phyloP scores from a whole-genome alignment of 2,113 vertebrate genomes.

The Cyprinodon variegatus region DNA sequence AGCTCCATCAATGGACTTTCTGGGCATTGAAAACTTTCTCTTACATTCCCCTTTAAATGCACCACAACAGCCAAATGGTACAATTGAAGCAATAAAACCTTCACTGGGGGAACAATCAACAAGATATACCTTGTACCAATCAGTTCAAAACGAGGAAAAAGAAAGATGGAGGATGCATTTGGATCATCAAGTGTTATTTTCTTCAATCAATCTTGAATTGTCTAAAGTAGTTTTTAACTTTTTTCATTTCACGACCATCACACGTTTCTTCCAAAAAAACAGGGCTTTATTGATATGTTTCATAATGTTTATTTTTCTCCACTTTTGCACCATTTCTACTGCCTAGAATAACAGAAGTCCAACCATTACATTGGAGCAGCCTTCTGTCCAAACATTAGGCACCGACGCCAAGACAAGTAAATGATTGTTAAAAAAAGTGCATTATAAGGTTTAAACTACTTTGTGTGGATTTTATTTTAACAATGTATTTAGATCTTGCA shows the following conservation, averaged over 20 bases:
- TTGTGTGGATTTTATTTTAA: neutral
- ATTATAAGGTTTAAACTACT: neutral
- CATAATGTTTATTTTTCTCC: neutral
- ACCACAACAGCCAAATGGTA: slow-evolving; percentile 9
- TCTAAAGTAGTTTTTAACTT: neutral
- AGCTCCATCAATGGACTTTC: slow-evolving; percentile 8
- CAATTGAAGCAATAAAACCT: slow-evolving; percentile 13
- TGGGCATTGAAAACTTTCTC: slow-evolving; percentile 13
- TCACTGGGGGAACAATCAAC: neutral
- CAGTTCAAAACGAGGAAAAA: slow-evolving; percentile 3
- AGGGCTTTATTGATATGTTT: neutral
- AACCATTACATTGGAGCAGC: neutral
- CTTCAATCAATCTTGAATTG: neutral
- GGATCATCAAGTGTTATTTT: slow-evolving; percentile 1
- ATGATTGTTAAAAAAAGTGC: neutral
- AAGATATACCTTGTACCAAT: neutral
- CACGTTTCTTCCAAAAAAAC: neutral
- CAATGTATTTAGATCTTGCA: neutral
- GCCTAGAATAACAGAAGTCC: neutral
- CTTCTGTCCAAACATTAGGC: neutral
- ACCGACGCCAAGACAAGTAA: neutral
- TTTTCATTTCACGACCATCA: neutral
- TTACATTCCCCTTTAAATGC: slow-evolving; percentile 14
- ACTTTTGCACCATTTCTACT: neutral
- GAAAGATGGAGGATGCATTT: neutral